Evolutionary conservation across 2,113 vertebrate genomes (phyloP).

Genomic region (Oreochromis spilurus): DNA sequence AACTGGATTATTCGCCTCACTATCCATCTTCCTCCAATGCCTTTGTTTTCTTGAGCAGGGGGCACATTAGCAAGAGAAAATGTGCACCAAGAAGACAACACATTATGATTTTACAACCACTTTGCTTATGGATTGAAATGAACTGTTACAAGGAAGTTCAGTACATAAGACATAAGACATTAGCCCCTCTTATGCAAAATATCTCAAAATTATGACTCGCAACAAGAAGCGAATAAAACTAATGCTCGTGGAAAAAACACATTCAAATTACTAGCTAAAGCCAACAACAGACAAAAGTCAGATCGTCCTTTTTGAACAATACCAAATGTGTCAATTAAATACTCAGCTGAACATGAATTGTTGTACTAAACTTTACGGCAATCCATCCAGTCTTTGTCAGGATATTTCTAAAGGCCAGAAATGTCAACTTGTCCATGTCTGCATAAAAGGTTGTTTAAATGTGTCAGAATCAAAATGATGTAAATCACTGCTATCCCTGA

Average conservation of each 20-base stretch:
- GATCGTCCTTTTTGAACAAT: neutral
- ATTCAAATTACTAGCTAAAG: neutral
- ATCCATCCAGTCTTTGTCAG: neutral
- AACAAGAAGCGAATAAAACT: neutral
- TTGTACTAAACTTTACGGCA: neutral
- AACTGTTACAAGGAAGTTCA: conserved; percentile 11
- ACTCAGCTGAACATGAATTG: neutral
- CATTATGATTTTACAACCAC: conserved; percentile 38
- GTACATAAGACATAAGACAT: neutral
- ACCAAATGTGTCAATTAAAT: neutral
- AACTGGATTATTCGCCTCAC: conserved; percentile 50
- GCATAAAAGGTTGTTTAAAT: neutral
- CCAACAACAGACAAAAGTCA: neutral
- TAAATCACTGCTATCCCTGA: neutral
- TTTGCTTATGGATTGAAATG: conserved; percentile 16
- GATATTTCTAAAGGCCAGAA: neutral
- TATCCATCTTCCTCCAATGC: conserved; percentile 47
- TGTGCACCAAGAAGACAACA: neutral
- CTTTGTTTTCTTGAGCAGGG: conserved; percentile 17
- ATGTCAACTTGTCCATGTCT: neutral
- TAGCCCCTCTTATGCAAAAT: neutral
- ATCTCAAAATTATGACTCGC: neutral
- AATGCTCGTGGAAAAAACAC: neutral
- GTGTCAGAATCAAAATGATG: neutral
- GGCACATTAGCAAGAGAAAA: conserved; percentile 27